phyloP scores from a whole-genome alignment of 2,113 vertebrate species.

The Syngnathoides biaculeatus region DNA sequence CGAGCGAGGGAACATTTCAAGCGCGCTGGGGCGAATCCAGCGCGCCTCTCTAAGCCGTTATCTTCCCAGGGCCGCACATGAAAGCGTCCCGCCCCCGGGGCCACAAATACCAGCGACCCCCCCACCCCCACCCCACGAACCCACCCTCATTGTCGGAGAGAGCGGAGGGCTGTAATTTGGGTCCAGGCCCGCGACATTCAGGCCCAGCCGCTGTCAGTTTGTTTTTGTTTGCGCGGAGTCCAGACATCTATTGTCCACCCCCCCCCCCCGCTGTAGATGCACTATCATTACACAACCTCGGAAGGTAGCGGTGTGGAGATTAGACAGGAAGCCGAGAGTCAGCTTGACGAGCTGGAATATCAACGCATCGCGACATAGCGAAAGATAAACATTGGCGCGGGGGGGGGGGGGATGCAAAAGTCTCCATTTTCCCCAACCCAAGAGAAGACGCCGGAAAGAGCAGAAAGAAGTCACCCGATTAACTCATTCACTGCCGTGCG shows the following conservation, averaged over 20 bases:
- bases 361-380: constrained; percentile 24
- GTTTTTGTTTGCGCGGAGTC: constrained; percentile 15
- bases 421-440: background rate
- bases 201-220: constrained; percentile 6
- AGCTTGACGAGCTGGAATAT: constrained; percentile 36
- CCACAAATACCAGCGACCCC: constrained; percentile 61
- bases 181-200: constrained; percentile 22
- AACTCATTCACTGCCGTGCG: background rate
- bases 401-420: background rate
- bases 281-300: constrained; percentile 38
- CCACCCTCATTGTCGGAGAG: constrained; percentile 48
- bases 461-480: background rate
- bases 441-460: background rate
- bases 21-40: background rate
- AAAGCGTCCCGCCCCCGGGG: constrained; percentile 69
- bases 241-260: constrained; percentile 26
- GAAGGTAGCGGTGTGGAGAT: constrained; percentile 27
- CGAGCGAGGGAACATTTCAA: background rate
- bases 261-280: constrained; percentile 18
- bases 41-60: constrained; percentile 50
- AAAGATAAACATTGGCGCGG: background rate
- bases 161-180: constrained; percentile 59
- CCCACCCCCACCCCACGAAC: background rate
- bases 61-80: constrained; percentile 64
- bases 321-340: constrained; percentile 37